A percentile compares a stretch with the other conserved stretches of the same genome.
These are phyloP conservation scores for Sterrhoptilus dennistouni DNA, from an alignment of 2,113 vertebrate species.

Conservation along the genomic window DNA sequence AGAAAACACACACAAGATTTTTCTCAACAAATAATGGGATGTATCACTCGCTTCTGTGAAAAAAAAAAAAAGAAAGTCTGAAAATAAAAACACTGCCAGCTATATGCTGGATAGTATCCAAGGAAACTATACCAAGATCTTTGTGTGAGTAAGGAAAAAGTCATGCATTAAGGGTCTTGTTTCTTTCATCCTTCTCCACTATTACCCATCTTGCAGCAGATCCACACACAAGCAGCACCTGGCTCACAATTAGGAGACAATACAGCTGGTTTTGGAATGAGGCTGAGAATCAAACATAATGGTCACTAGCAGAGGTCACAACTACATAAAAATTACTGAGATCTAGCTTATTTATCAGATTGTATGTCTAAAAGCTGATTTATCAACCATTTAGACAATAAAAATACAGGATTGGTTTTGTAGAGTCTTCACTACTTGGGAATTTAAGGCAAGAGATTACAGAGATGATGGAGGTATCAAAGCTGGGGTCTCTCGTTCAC, in stretches of 20 bases:
- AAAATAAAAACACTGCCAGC: neutral
- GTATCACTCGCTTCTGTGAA: neutral
- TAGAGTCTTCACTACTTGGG: neutral
- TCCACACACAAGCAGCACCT: neutral
- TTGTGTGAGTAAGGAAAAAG: neutral
- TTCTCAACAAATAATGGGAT: neutral
- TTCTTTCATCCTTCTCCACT: neutral
- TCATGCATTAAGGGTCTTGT: neutral
- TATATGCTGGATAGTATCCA: neutral
- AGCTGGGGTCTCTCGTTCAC: neutral
- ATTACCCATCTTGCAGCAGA: neutral
- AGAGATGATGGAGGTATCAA: neutral
- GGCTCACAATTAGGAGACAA: neutral
- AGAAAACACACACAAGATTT: neutral
- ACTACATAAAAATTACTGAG: neutral
- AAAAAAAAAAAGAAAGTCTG: neutral
- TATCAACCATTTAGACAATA: neutral
- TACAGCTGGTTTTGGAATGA: neutral
- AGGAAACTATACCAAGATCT: neutral
- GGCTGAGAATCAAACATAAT: neutral
- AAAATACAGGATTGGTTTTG: neutral
- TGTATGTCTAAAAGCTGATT: neutral
- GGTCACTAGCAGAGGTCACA: neutral
- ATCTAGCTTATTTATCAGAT: neutral
- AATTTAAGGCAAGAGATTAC: neutral